phyloP scores from a whole-genome alignment of 2,888 invertebrate genomes.

The Lepas anatifera region DNA sequence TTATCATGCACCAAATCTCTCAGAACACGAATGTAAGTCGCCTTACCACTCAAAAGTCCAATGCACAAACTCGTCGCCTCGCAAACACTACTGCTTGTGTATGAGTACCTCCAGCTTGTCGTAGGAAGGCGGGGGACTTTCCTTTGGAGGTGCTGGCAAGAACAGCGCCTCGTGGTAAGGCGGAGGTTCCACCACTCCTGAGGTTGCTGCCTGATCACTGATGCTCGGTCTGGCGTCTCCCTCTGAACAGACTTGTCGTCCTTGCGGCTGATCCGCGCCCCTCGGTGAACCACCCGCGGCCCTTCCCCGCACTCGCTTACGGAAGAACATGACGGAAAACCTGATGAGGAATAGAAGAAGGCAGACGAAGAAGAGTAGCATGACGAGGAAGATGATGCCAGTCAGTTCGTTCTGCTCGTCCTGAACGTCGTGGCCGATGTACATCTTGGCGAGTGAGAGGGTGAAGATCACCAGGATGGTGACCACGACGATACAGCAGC shows the following conservation, averaged over 20 bases:
- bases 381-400: conserved; percentile 6
- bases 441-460: conserved; percentile 9
- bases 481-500: conserved; percentile 10
- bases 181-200: background rate
- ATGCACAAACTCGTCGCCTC: too few relatives aligned
- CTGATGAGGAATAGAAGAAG: conserved; percentile 4
- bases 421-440: background rate
- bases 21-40: too few relatives aligned
- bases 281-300: background rate
- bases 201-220: background rate
- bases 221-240: background rate
- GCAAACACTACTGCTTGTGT: too few relatives aligned
- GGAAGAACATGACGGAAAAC: background rate
- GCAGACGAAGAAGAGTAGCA: conserved; percentile 3
- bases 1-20: too few relatives aligned
- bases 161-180: conserved; percentile 8
- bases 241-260: too few relatives aligned
- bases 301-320: background rate
- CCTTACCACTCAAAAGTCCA: too few relatives aligned
- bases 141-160: background rate
- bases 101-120: background rate
- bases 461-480: conserved; percentile 7
- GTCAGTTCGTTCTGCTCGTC: conserved; percentile 7
- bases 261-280: too few relatives aligned
- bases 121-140: conserved; percentile 1